These are phyloP conservation scores for Lacerta agilis DNA, from an alignment of 2,797 vertebrate genomes.

Conservation along the genomic window DNA sequence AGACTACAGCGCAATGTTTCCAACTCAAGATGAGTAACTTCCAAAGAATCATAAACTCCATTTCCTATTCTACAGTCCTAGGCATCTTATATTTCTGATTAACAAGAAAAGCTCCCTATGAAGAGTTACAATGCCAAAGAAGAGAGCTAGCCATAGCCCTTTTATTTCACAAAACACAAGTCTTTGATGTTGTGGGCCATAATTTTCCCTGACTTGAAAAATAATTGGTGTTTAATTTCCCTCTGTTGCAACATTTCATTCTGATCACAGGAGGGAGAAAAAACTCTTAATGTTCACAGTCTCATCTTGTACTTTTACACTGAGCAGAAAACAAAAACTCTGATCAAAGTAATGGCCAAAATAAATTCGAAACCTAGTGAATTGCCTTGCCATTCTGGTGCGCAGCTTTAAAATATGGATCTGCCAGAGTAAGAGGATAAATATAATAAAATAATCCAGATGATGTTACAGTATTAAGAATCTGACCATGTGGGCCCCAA, in stretches of 20 bases:
- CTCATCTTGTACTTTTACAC: constrained; percentile 46
- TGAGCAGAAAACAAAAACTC: constrained; percentile 44
- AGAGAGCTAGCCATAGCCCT: constrained; percentile 4
- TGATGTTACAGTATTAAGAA: neutral
- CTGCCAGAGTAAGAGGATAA: neutral
- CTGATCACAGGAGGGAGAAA: constrained; percentile 45
- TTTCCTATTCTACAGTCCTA: constrained; percentile 25
- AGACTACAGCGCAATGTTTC: constrained; percentile 8
- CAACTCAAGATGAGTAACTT: constrained; percentile 32
- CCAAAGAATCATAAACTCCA: constrained; percentile 22
- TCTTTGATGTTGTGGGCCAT: constrained; percentile 58
- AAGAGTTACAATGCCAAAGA: constrained; percentile 26
- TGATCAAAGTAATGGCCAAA: constrained; percentile 67
- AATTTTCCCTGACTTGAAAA: constrained; percentile 57
- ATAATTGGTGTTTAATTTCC: constrained; percentile 59
- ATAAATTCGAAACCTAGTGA: constrained; percentile 54
- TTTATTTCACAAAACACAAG: constrained; percentile 52
- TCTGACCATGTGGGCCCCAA: neutral
- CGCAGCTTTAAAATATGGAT: neutral
- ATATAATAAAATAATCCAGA: neutral
- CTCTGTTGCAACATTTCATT: constrained; percentile 54
- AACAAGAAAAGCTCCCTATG: constrained; percentile 25
- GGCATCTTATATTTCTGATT: constrained; percentile 11
- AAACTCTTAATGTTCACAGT: constrained; percentile 36
- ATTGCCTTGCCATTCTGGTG: constrained; percentile 40